phyloP scores from a whole-genome alignment of 1,140 invertebrate genomes.

The Drosophila kikkawai region DNA sequence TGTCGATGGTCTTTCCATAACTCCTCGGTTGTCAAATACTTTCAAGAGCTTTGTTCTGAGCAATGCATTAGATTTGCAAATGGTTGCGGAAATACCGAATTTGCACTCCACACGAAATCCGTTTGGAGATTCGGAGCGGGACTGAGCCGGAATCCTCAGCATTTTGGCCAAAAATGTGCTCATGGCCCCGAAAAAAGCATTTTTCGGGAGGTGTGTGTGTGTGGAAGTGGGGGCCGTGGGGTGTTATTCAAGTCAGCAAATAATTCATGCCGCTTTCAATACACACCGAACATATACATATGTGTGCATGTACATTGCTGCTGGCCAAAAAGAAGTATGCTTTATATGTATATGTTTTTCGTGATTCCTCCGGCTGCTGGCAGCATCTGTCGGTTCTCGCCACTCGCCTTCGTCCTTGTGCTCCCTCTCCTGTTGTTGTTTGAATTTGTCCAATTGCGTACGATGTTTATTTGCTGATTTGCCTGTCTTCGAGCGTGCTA shows the following conservation, averaged over 20 bases:
- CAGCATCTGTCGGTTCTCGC: slow-evolving; percentile 50
- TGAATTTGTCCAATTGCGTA: slow-evolving; percentile 72
- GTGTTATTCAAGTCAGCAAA: slow-evolving; percentile 44
- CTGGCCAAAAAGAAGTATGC: slow-evolving; percentile 40
- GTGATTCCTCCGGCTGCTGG: slow-evolving; percentile 38
- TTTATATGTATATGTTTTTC: slow-evolving; percentile 38
- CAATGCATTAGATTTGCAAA: slow-evolving; percentile 33
- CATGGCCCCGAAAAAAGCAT: slow-evolving; percentile 34
- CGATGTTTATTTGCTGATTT: slow-evolving; percentile 80
- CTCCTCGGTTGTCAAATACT: slow-evolving; percentile 5
- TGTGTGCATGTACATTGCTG: slow-evolving; percentile 22
- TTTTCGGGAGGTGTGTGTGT: neutral
- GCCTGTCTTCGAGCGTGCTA: slow-evolving; percentile 71
- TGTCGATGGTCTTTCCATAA: slow-evolving; percentile 14
- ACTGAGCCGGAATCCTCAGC: slow-evolving; percentile 25
- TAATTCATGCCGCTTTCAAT: slow-evolving; percentile 51
- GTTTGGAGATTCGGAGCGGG: slow-evolving; percentile 2
- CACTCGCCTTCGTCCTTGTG: slow-evolving; percentile 11
- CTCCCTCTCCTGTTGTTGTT: slow-evolving; percentile 43
- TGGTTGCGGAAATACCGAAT: slow-evolving; percentile 29
- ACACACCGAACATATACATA: slow-evolving; percentile 2
- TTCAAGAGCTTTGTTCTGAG: slow-evolving; percentile 10
- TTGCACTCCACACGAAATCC: slow-evolving; percentile 17
- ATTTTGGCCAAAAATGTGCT: slow-evolving; percentile 30
- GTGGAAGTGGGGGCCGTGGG: neutral